A percentile compares a stretch with the other conserved stretches of the same genome.
Conservation (phyloP, 2,888 invertebrate genomes). For the Chrysolina americana region DNA sequence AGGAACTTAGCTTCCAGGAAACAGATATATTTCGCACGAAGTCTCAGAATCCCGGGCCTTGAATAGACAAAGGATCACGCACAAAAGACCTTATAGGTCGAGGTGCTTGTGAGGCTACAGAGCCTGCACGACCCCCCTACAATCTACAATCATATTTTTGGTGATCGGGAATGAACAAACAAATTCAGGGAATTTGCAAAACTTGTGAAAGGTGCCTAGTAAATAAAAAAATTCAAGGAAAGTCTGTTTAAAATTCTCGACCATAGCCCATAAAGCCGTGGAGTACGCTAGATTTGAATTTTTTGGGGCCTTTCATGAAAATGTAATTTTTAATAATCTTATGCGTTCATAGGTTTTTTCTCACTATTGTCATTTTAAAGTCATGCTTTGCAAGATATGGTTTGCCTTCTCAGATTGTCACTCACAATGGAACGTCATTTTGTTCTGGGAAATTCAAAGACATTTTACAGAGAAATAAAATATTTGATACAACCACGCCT, state of each 20-base stretch:
- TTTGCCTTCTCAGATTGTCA: constrained; percentile 1
- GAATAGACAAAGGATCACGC: too few species aligned
- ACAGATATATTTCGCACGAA: too few species aligned
- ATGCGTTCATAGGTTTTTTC: too few species aligned
- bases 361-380: constrained; percentile 16
- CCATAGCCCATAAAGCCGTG: background rate
- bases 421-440: constrained; percentile 12
- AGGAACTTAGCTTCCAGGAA: too few species aligned
- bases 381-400: constrained; percentile 8
- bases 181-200: background rate
- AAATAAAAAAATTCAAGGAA: constrained; percentile 2
- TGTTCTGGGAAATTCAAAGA: too few species aligned
- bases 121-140: too few species aligned
- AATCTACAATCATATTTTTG: too few species aligned
- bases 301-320: background rate
- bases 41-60: too few species aligned
- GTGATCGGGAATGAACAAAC: background rate
- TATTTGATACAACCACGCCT: background rate
- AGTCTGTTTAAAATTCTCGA: background rate
- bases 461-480: too few species aligned
- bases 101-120: too few species aligned
- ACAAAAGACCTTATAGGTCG: too few species aligned
- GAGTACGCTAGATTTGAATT: background rate
- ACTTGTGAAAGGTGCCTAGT: background rate
- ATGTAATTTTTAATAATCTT: background rate